Evolutionary conservation across 2,113 vertebrate species (phyloP).

Genomic region (Actinemys pallida): DNA sequence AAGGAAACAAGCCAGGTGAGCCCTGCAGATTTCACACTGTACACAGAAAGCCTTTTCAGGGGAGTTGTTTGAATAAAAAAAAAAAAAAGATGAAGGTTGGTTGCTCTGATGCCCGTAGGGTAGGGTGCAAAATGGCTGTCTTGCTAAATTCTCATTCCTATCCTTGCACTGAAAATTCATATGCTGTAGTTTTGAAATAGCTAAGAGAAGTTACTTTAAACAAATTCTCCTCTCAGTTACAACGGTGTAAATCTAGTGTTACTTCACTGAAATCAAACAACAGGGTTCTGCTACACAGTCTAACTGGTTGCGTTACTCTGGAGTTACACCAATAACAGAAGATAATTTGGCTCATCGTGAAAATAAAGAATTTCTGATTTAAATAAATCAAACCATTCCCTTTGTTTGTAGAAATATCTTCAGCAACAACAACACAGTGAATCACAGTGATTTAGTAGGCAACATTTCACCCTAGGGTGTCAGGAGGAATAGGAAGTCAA

Average conservation of each 20-base stretch:
- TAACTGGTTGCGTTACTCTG: not conserved
- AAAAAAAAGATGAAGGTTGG: not conserved
- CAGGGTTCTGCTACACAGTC: not conserved
- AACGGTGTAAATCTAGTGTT: slow-evolving; percentile 29
- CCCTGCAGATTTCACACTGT: not conserved
- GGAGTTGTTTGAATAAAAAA: not conserved
- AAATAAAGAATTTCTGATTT: not conserved
- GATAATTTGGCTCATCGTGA: not conserved
- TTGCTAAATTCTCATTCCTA: not conserved
- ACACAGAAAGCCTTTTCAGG: slow-evolving; percentile 6
- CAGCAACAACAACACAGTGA: not conserved
- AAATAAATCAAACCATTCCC: not conserved
- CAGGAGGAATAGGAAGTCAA: slow-evolving; percentile 16
- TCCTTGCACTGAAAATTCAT: not conserved
- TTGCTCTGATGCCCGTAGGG: slow-evolving; percentile 26
- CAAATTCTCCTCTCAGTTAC: not conserved
- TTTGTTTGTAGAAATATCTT: not conserved
- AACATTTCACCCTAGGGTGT: not conserved
- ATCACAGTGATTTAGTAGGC: not conserved
- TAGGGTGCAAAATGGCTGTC: not conserved
- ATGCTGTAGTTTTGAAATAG: not conserved
- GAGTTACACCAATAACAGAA: not conserved
- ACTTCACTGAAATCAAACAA: not conserved
- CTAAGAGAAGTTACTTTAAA: not conserved
- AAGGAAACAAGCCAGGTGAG: slow-evolving; percentile 41